Evolutionary conservation across 2,113 vertebrate genomes (phyloP), one percentile per base, ranked within the genome.

Genomic region (Sinocyclocheilus maitianheensis): DNA sequence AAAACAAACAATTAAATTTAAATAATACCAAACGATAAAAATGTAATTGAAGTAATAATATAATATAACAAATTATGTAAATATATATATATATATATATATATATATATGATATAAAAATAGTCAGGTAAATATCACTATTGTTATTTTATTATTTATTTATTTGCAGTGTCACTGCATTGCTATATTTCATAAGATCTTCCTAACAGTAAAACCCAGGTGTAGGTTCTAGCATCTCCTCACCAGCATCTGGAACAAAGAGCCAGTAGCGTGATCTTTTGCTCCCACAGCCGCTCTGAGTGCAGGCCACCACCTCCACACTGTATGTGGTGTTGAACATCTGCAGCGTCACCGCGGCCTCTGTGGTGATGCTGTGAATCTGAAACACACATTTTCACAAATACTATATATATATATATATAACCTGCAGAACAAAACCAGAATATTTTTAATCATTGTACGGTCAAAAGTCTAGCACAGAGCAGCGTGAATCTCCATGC

Each of bases 221-320:
- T 20, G 5, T 12, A 48, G 10, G 53, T 55, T 48, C 10, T 14
- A 4, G 40, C 24, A 71, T 51, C 3, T 40, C 30, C 95, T 96
- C 90, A 98, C 98, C 96, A 0, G 90, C 77, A 2, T 87, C 90
- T 5, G 96, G 95, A 89, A 99, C 93, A 87, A 95, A 95, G 69
- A 97, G 46, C 43, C 89, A 90, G 88, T 95, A 91, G 0, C 93
- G 94, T 8, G 91, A 87, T 88, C 97, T 97, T 94, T 94, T 94
- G 72, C 95, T 96, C 43, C 98, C 98, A 16, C 93, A 91, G 2
- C 98, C 98, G 0, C 96, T 96, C 43, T 89, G 94, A 1, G 97
- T 97, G 92, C 96, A 63, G 0, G 97, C 97, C 0, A 96, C 96
- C 40, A 99, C 96, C 34, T 95, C 95, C 87, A 98, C 86, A 0